Conservation (phyloP, 2,888 invertebrate species). For the Congeria kusceri region DNA sequence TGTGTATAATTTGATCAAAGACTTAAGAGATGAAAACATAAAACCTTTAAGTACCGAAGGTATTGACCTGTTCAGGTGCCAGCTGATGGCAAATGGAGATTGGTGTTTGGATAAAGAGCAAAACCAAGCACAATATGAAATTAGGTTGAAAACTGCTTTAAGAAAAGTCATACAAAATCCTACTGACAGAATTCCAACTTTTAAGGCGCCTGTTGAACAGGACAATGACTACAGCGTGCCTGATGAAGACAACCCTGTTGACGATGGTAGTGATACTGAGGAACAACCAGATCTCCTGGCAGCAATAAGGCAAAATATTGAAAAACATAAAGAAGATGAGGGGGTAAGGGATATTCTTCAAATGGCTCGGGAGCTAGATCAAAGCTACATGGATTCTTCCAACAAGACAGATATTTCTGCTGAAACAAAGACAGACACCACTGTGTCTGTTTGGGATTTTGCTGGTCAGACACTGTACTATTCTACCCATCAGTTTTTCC, state of each 20-base stretch:
- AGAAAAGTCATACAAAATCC: neutral
- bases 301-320: neutral
- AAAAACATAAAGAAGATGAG: neutral
- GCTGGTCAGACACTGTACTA: constrained; percentile 53
- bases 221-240: neutral
- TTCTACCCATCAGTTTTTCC: constrained; percentile 59
- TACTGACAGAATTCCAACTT: neutral
- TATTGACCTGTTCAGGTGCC: neutral
- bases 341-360: neutral
- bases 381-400: neutral
- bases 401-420: neutral
- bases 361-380: too few species aligned
- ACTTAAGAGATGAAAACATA: neutral
- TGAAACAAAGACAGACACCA: neutral
- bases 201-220: neutral
- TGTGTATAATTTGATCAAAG: constrained; percentile 29
- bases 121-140: neutral
- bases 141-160: neutral
- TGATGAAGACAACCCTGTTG: too few species aligned
- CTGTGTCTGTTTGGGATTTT: constrained; percentile 56
- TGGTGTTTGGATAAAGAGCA: too few species aligned
- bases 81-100: neutral
- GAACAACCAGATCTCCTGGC: neutral
- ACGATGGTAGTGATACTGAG: neutral
- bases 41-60: neutral